Evolutionary conservation across 2,113 vertebrate species (phyloP).

Genomic region (Cheilinus undulatus): DNA sequence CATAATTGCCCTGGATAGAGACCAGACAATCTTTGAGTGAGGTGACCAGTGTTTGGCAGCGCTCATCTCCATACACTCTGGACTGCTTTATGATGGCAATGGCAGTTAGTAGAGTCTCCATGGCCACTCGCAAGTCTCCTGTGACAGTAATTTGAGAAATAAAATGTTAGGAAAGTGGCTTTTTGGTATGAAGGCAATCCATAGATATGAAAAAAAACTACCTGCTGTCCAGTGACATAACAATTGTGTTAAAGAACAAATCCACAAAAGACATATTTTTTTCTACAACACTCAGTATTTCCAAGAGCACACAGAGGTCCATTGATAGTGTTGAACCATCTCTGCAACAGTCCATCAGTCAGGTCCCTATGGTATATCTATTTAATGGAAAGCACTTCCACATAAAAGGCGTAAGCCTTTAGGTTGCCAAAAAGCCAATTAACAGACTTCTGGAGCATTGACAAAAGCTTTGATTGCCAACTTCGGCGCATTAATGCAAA

Average conservation of each 20-base stretch:
- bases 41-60: constrained; percentile 92
- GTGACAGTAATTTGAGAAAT: constrained; percentile 13
- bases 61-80: constrained; percentile 90
- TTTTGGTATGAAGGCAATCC: no score
- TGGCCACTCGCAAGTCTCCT: constrained; percentile 92
- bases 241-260: not conserved
- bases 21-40: constrained; percentile 96
- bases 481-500: not conserved
- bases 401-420: not conserved
- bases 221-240: not conserved
- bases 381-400: not conserved
- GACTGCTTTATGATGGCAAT: constrained; percentile 97
- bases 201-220: not conserved
- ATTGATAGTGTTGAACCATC: not conserved
- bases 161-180: constrained; percentile 1
- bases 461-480: not conserved
- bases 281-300: not conserved
- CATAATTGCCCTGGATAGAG: constrained; percentile 92
- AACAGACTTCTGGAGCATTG: not conserved
- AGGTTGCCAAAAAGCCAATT: constrained; percentile 7
- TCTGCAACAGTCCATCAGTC: not conserved
- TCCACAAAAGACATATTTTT: not conserved
- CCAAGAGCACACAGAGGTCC: not conserved
- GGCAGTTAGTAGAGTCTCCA: constrained; percentile 94
- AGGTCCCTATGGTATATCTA: not conserved